Evolutionary conservation across 2,888 invertebrate species (phyloP), one percentile per base, ranked within the genome.

Genomic region (Periphyllus acericola): DNA sequence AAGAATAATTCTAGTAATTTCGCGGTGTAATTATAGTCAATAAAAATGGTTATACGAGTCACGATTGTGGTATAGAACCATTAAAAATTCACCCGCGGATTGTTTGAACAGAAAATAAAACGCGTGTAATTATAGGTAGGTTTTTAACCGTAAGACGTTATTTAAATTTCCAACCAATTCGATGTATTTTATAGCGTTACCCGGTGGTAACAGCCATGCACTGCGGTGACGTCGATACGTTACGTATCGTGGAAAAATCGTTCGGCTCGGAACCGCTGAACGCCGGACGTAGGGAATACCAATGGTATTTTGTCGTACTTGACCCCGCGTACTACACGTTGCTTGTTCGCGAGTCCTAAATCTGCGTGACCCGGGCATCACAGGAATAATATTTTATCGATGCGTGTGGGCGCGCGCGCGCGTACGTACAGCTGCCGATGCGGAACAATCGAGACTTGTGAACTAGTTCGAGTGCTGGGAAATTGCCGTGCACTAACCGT

Each of bases 101-200:
- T 36, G 14, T 79, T 60, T 32, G 55, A 52, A 55, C 21, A 55
- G 25, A 78, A 55, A 5, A 78, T 78, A 52, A 52, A 29, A 32
- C 21, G 19, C 32, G 19, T 78, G 29, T 78, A 78, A 78, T 78
- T 60, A 60, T 60, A 60, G 34, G 1, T 25, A 55, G 14, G 34
- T 79, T 36, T 79, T 79, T 60, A 79, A 60, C 17, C 55, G 36
- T 79, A n/a, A n/a, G 55, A 60, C 34, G n/a, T 79, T 36, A 79
- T 79, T 79, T 79, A 60, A 36, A 79, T 79, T 60, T 79, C 60
- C 60, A 60, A 79, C 25, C 34, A n/a, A 60, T 60, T 79, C 79
- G 60, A 60, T 36, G 14, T 46, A 11, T 14, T 46, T 2, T 36
- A 60, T n/a, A 60, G 17, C 25, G 14, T 79, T 79, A 11, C 40